These are phyloP conservation scores for Falco peregrinus DNA, from an alignment of 2,797 vertebrate genomes.

Conservation along the genomic window DNA sequence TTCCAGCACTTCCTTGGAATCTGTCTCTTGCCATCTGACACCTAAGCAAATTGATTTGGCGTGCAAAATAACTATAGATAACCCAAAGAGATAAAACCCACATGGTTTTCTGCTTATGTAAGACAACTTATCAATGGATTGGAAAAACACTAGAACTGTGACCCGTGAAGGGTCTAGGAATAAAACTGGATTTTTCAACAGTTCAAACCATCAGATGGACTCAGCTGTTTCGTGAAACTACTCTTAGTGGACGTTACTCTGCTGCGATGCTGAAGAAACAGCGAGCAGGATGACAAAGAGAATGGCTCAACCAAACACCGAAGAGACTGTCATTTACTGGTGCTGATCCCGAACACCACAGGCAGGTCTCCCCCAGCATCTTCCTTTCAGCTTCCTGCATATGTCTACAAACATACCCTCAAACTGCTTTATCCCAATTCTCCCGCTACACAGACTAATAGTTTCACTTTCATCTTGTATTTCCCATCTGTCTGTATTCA, in stretches of 20 bases:
- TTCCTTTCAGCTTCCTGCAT: neutral
- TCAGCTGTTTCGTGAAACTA: constrained; percentile 36
- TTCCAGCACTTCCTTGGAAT: neutral
- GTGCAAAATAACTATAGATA: neutral
- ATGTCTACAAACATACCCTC: neutral
- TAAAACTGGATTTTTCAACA: neutral
- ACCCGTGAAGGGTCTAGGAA: neutral
- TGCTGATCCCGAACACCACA: neutral
- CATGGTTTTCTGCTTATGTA: neutral
- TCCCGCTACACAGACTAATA: neutral
- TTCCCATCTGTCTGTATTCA: neutral
- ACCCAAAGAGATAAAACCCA: neutral
- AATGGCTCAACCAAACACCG: neutral
- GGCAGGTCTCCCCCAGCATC: neutral
- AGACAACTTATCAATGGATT: neutral
- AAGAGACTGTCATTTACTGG: neutral
- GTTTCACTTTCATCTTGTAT: neutral
- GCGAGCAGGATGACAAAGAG: neutral
- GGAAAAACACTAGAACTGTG: neutral
- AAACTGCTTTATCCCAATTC: neutral
- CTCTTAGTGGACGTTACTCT: neutral
- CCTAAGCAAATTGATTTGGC: neutral
- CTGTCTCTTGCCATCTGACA: neutral
- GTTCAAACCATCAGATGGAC: neutral
- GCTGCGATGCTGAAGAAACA: neutral